Evolutionary conservation across 2,888 invertebrate genomes (phyloP), one percentile per base, ranked within the genome.

Genomic region (Prosopocoilus inquinatus): DNA sequence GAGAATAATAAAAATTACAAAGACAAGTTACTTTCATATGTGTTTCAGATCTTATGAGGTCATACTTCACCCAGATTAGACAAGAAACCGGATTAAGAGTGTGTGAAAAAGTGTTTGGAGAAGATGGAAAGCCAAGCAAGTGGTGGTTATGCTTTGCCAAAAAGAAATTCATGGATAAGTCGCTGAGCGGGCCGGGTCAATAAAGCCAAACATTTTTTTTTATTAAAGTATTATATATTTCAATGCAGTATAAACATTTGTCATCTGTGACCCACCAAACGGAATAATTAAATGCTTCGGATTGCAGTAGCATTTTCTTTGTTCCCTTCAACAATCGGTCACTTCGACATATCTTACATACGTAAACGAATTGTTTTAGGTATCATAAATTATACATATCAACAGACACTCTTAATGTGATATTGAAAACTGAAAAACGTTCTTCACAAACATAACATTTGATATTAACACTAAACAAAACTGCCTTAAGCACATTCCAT

Each of bases 101-200:
- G 9, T 88, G 92, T 75, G 96, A 97, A 57, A 92, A 90, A 79
- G 98, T 93, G 2, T 97, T 94, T 77, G 88, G 87, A 43, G 91
- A 91, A 62, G 94, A 94, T 74, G 96, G 95, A 5, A 96, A 95
- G 72, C 96, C 98, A 7, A 95, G 93, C 74, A 99, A 99, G 80
- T 99, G 99, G 99, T 99, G 99, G 99, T 81, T 97, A 53, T 99
- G 99, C 75, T 99, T 99, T 80, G 91, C 96, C 28, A 96, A 96
- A 75, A 96, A 96, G 85, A 96, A 96, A 84, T 99, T 99, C 76
- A 98, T 99, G 97, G 99, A 99, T 76, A 98, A 98, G 76, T 95
- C 95, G 28, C 81, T 99, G 28, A 89, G 94, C 33, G 92, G 89
- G 0, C 94, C 94, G 2, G 95, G 95, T 39, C 90, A 90, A 75